Conservation (phyloP, 2,113 vertebrate species). For the Phyllopteryx taeniolatus region DNA sequence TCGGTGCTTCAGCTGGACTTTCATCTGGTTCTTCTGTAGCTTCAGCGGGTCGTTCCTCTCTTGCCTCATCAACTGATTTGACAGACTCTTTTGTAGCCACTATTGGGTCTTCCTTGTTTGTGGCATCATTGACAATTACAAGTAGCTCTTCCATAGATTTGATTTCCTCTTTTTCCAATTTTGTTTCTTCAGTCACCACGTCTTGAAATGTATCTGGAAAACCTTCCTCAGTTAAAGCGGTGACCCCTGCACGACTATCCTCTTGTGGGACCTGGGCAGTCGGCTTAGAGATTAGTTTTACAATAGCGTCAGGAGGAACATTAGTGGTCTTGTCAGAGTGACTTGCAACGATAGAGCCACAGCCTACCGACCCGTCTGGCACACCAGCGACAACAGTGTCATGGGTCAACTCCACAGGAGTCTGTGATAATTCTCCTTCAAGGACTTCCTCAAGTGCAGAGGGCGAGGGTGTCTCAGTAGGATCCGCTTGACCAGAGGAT, state of each 20-base stretch:
- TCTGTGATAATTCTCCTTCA: neutral
- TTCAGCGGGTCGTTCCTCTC: slow-evolving; percentile 2
- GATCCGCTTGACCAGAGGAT: neutral
- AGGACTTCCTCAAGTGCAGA: neutral
- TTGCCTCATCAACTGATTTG: neutral
- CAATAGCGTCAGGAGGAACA: neutral
- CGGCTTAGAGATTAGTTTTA: slow-evolving; percentile 1
- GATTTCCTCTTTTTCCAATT: neutral
- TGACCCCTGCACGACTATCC: slow-evolving; percentile 18
- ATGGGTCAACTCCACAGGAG: slow-evolving; percentile 13
- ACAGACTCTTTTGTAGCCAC: neutral
- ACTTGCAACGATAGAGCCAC: neutral
- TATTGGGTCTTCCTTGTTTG: neutral
- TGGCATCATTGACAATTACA: neutral
- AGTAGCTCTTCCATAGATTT: neutral
- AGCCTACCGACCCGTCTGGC: slow-evolving; percentile 1
- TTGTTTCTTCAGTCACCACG: neutral
- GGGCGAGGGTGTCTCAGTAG: slow-evolving; percentile 7
- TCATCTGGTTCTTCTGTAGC: neutral
- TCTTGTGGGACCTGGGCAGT: neutral
- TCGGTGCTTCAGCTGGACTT: neutral
- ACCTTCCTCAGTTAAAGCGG: neutral
- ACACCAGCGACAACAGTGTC: neutral
- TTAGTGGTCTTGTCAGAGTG: neutral
- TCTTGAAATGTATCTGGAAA: neutral